Evolutionary conservation across 1,140 invertebrate species (phyloP), one percentile per base, ranked within the genome.

Genomic region (Lepidostoma basale): DNA sequence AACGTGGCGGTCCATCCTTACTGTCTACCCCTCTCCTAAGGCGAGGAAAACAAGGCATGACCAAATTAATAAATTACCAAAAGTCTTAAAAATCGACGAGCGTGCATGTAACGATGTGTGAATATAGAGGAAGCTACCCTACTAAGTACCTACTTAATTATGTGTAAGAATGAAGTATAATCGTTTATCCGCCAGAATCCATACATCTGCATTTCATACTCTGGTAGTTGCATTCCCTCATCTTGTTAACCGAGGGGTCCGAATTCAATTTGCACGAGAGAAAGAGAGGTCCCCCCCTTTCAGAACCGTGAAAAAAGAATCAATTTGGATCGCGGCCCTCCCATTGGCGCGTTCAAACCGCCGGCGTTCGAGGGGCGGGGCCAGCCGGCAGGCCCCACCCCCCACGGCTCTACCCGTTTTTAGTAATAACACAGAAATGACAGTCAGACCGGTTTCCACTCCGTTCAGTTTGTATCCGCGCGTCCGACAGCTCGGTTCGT

Each of bases 231-330:
- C 68, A 52, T 66, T 66, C 64, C 58, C 25, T 23, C 39, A 33
- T 12, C n/a, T 42, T 39, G 60, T 52, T 54, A 44, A 69, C 62
- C 49, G 62, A 54, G 62, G 62, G 68, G 52, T 42, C 25, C 62
- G 26, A 54, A 69, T 69, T 70, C 62, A 70, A 70, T 66, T 62
- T 54, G 63, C 44, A 39, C 20, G 30, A 39, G 12, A 36, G 54
- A 59, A 40, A 59, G 20, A 33, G 52, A 33, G 20, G 52, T 8
- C n/a, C 26, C 25, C 52, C 52, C 25, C 52, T 56, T 9, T 20
- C 52, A 33, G 20, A 33, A 56, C 52, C 52, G 52, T 56, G 30
- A 59, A 40, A 59, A 59, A 59, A 59, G 30, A 59, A 59, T 59
- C 54, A 59, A 59, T 59, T 59, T 33, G 18, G 23, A 39, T 40